These are phyloP conservation scores for Ceyx erithaca DNA, from an alignment of 2,797 vertebrate species.

Conservation along the genomic window DNA sequence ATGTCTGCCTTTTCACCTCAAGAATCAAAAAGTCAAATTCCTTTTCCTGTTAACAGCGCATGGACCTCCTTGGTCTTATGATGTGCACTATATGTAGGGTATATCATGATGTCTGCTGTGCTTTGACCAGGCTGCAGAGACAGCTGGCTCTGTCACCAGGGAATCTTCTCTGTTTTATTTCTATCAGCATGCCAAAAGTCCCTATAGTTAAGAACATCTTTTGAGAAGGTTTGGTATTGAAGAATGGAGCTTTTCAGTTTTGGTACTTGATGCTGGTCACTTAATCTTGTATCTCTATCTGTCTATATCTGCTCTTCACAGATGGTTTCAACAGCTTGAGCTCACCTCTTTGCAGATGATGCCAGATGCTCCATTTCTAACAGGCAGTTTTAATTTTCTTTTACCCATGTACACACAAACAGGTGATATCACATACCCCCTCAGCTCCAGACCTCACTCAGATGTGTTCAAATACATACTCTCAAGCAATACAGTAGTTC, in stretches of 20 bases:
- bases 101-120: background rate
- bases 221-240: background rate
- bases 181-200: background rate
- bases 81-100: accelerated
- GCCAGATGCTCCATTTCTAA: constrained; percentile 18
- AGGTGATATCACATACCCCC: background rate
- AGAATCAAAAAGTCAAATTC: background rate
- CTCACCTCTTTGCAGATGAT: constrained; percentile 27
- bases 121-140: background rate
- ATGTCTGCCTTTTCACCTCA: background rate
- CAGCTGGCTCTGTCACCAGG: background rate
- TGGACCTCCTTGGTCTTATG: accelerated
- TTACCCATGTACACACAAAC: background rate
- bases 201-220: background rate
- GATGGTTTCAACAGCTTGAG: constrained; percentile 54
- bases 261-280: background rate
- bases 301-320: background rate
- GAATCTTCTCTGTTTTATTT: background rate
- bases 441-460: background rate
- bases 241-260: background rate
- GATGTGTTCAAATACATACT: background rate
- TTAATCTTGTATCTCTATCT: background rate
- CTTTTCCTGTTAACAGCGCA: background rate
- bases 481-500: background rate
- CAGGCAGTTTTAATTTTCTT: background rate